phyloP scores from a whole-genome alignment of 2,797 vertebrate genomes.

The Micromesistius poutassou region DNA sequence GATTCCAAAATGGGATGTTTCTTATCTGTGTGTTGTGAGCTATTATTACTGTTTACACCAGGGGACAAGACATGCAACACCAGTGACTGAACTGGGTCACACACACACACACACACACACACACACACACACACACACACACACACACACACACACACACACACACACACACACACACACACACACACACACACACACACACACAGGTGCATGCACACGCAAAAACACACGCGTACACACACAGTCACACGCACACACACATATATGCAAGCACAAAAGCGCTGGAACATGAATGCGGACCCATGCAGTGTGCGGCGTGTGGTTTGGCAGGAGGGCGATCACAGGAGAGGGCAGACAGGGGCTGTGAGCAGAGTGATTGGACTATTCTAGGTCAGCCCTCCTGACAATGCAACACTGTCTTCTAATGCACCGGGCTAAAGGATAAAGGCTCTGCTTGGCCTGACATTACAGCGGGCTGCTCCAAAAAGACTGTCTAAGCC shows the following conservation, averaged over 20 bases:
- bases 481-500: slow-evolving; percentile 55
- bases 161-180: slow-evolving; percentile 40
- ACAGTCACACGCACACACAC: background rate
- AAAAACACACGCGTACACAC: background rate
- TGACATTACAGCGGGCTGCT: slow-evolving; percentile 57
- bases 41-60: slow-evolving; percentile 57
- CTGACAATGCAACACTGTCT: slow-evolving; percentile 76
- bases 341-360: slow-evolving; percentile 72
- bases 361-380: slow-evolving; percentile 76
- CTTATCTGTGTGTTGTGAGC: slow-evolving; percentile 45
- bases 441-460: slow-evolving; percentile 71
- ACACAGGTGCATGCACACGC: background rate
- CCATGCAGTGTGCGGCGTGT: slow-evolving; percentile 55
- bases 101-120: slow-evolving; percentile 20
- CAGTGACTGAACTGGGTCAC: slow-evolving; percentile 72
- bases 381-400: slow-evolving; percentile 84
- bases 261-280: slow-evolving; percentile 9
- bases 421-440: slow-evolving; percentile 67
- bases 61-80: slow-evolving; percentile 63
- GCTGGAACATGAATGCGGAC: slow-evolving; percentile 12
- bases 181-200: background rate
- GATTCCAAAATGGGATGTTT: slow-evolving; percentile 3
- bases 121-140: slow-evolving; percentile 1
- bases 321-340: slow-evolving; percentile 70
- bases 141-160: slow-evolving; percentile 5